Base-by-base conservation (phyloP, 37 sponge, comb jelly and placozoan species). In the Mnemiopsis leidyi region DNA sequence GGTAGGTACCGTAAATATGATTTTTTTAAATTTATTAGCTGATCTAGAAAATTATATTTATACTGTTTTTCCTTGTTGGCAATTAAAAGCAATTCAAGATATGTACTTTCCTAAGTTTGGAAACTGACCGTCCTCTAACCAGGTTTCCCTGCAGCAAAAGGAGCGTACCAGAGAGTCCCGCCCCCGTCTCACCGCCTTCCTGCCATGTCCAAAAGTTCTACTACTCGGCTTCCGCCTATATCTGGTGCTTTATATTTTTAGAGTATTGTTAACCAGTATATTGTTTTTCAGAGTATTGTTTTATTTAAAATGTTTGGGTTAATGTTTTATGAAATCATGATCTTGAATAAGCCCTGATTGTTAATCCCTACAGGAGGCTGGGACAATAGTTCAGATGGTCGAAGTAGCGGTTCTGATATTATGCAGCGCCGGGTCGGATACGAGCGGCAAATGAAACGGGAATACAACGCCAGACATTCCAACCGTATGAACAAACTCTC, bases 361-460 rank as follows among this genome's bases (percentile, higher is more conserved):
- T n/a, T n/a, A n/a, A n/a, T n/a, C n/a, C n/a, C n/a, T 48, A 13
- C 32, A 34, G 90, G 61, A 39, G 90, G 90, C 25, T 85, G 90
- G 90, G 90, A 85, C 29, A 85, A 85, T 37, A 85, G 90, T 25
- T 85, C 90, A 21, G 90, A 85, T 23, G 90, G 90, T 61, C 2
- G 90, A 61, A 85, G 90, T 28, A 32, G 36, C 25, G 90, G 90
- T 0, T 85, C 90, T 0, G 90, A 85, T 39, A 85, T 85, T 18
- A 38, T 85, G 61, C 90, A 85, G 48, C 40, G 90, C 25, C 23
- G 90, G 29, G 90, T 85, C 21, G 90, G 90, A 23, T 85, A 85
- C 61, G 90, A 85, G 90, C 23, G 90, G 2, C 90, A 85, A 28
- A 85, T 85, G 90, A 85, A 85, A 37, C n/a, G 90, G 48, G 90